A percentile compares a stretch with the other conserved stretches of the same genome.
Conservation (phyloP, 2,888 invertebrate genomes). For the Chaetoderma sp. region DNA sequence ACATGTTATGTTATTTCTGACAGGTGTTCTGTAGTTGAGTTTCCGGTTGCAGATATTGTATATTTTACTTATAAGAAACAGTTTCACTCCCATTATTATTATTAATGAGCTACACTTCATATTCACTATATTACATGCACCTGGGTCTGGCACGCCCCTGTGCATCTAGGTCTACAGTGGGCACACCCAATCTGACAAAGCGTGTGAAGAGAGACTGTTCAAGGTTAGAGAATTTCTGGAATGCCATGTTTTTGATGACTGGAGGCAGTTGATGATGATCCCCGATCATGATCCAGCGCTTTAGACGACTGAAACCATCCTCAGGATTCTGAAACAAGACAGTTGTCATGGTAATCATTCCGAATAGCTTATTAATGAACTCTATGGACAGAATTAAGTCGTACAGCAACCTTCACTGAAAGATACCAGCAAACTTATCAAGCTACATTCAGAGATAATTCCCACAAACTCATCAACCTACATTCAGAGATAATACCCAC, state of each 20-base stretch:
- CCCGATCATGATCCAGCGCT: constrained; percentile 99
- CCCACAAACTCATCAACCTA: too few species aligned
- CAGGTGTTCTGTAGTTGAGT: too few species aligned
- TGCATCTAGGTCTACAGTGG: constrained; percentile 96
- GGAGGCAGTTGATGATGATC: constrained; percentile 99
- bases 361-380: background rate
- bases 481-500: too few species aligned
- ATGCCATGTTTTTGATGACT: constrained; percentile 99
- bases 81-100: background rate
- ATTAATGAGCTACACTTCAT: background rate
- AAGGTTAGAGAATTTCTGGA: constrained; percentile 99
- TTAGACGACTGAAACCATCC: constrained; percentile 93
- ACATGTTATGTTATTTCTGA: too few species aligned
- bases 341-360: background rate
- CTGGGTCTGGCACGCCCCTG: constrained; percentile 82
- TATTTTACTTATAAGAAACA: background rate
- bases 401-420: too few species aligned
- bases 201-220: constrained; percentile 98
- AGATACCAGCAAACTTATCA: too few species aligned
- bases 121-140: constrained; percentile 35
- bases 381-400: too few species aligned
- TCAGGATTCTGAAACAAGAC: constrained; percentile 80
- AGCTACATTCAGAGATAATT: too few species aligned
- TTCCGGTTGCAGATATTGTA: too few species aligned
- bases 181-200: constrained; percentile 94